A percentile compares a stretch with the other conserved stretches of the same genome.
Conservation (phyloP, 2,797 vertebrate genomes). For the Molossus molossus region DNA sequence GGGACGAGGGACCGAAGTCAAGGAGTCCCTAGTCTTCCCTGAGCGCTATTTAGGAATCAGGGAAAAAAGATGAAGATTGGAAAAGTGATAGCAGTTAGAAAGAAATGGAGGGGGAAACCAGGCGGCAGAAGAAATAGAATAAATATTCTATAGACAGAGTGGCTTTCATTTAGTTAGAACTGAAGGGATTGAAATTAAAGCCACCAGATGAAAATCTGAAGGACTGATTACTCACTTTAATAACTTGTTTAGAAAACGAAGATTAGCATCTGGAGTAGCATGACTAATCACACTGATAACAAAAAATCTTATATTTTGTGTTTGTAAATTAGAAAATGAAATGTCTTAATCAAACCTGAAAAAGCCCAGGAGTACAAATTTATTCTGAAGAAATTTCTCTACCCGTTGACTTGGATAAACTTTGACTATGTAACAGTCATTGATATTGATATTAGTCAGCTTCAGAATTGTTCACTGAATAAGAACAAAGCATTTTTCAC, state of each 20-base stretch:
- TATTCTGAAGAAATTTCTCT: constrained; percentile 20
- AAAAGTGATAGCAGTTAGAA: not conserved
- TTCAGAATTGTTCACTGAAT: not conserved
- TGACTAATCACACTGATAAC: constrained; percentile 41
- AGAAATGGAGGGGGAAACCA: not conserved
- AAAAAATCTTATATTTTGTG: constrained; percentile 52
- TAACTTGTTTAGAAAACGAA: constrained; percentile 64
- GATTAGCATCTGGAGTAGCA: constrained; percentile 52
- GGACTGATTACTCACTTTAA: constrained; percentile 53
- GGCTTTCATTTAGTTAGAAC: not conserved
- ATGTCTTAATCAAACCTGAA: constrained; percentile 68
- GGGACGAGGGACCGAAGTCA: not conserved
- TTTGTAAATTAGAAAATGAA: constrained; percentile 76
- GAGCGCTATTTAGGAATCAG: not conserved
- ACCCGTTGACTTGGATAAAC: not conserved
- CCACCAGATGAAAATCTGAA: constrained; percentile 1
- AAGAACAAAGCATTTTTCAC: not conserved
- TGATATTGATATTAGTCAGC: not conserved
- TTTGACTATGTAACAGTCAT: not conserved
- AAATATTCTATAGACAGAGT: not conserved
- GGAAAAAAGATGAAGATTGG: not conserved
- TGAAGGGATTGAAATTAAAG: constrained; percentile 25
- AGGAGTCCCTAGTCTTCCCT: not conserved
- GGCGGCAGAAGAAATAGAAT: not conserved
- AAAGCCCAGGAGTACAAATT: not conserved